Base-by-base conservation (phyloP, 2,888 invertebrate species). In the Drosophila anomalata region DNA sequence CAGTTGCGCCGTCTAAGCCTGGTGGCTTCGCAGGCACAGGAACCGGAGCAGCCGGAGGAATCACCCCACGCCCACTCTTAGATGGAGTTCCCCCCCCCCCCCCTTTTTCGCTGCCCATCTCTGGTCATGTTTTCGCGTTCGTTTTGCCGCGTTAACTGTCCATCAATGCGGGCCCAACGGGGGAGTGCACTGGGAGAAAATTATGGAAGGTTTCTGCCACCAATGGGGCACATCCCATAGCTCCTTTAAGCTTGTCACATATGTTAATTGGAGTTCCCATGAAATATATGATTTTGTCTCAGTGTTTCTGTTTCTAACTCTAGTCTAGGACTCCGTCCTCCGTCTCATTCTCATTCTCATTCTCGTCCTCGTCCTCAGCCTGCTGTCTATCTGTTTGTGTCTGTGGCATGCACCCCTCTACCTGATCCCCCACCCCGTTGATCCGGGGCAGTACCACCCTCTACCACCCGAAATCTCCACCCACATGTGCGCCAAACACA, bases 91-190 rank as follows among this genome's bases (percentile, higher is more conserved):
- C 36, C 48, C 39, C 41, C 48, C 39, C 36, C 48, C 39, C 41
- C 48, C 46, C 56, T 26, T 46, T 20, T 42, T 4, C 50, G 39
- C 39, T n/a, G 26, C 36, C 63, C n/a, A 22, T 9, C 33, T 39
- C 26, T 39, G 42, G 44, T 53, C 76, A 59, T 72, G 77, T 76
- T 88, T 87, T 84, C 90, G 89, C 90, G 90, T 89, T 88, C 84
- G 78, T 85, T 85, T 85, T 83, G 80, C 88, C 85, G 87, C 85
- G 85, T 85, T 85, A 85, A 87, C 88, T 85, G 85, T 85, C 85
- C 84, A 85, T 85, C 85, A 85, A 87, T 85, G 87, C 81, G 80
- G 87, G 87, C 69, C 67, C 55, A 47, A 52, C 47, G 59, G 72
- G 54, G 39, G 17, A 46, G 22, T 7, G 46, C 73, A 70, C 55